These are phyloP conservation scores for Globodera rostochiensis DNA, from an alignment of 1,140 invertebrate species.

Conservation along the genomic window DNA sequence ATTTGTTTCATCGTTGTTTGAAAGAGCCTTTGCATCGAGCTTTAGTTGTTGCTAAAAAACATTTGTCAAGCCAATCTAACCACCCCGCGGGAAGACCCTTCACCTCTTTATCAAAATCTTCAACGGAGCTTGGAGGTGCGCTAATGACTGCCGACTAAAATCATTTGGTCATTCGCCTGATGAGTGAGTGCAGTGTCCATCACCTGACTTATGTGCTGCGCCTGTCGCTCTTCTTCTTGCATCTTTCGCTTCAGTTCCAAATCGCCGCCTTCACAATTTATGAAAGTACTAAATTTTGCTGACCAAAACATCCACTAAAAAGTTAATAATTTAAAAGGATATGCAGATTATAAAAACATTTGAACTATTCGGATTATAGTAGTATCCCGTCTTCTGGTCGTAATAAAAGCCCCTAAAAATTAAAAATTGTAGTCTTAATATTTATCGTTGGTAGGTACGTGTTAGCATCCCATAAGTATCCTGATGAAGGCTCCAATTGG, in stretches of 20 bases:
- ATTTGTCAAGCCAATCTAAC: background rate
- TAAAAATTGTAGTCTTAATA: background rate
- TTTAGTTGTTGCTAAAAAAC: background rate
- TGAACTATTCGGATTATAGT: slow-evolving; percentile 80
- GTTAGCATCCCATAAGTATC: slow-evolving; percentile 90
- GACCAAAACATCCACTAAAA: slow-evolving; percentile 91
- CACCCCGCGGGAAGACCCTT: background rate
- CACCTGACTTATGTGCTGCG: slow-evolving; percentile 23
- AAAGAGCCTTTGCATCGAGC: background rate
- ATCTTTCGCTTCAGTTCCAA: slow-evolving; percentile 47
- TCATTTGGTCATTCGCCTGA: background rate
- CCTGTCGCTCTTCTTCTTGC: slow-evolving; percentile 49
- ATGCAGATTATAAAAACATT: slow-evolving; percentile 10
- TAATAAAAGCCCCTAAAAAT: slow-evolving; percentile 80
- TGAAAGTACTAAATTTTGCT: slow-evolving; percentile 77
- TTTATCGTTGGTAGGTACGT: slow-evolving; percentile 68
- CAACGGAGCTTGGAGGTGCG: background rate
- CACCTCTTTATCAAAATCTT: background rate
- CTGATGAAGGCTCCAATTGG: slow-evolving; percentile 89
- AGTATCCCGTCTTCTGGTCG: slow-evolving; percentile 68
- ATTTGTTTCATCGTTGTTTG: background rate
- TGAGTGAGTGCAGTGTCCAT: background rate
- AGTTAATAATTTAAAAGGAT: background rate
- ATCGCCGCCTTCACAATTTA: slow-evolving; percentile 51
- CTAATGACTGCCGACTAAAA: slow-evolving; percentile 25